Percentiles rank a stretch among this genome's conserved stretches.
Evolutionary conservation across 1,140 invertebrate genomes (phyloP).

Genomic region (Polypedilum vanderplanki): DNA sequence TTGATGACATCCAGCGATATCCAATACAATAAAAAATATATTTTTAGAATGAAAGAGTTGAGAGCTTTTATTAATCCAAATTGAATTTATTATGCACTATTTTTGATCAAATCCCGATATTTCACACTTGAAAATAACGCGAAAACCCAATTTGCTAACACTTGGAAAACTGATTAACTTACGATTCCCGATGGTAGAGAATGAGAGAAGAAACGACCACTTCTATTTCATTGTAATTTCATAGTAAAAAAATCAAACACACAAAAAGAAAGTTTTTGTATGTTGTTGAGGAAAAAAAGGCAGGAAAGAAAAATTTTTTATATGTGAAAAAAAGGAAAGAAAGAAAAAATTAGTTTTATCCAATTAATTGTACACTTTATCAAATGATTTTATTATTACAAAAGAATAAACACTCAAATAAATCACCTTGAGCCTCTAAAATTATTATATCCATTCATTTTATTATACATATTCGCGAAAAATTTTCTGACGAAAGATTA

Average conservation of each 20-base stretch:
- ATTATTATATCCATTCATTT: conserved; percentile 28
- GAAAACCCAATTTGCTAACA: not conserved
- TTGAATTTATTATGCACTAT: no score
- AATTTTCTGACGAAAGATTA: not conserved
- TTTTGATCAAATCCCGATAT: not conserved
- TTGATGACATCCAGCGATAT: not conserved
- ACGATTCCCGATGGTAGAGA: conserved; percentile 45
- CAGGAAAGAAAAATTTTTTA: not conserved
- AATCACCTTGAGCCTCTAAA: conserved; percentile 26
- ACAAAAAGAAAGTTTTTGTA: not conserved
- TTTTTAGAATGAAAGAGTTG: no score
- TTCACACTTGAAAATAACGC: conserved; percentile 1
- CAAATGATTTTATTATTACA: not conserved
- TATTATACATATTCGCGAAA: conserved; percentile 23
- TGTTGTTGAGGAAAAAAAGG: not conserved
- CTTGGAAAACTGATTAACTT: conserved; percentile 32
- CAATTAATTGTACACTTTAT: not conserved
- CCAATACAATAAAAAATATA: no score
- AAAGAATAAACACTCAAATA: not conserved
- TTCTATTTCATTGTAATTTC: conserved; percentile 31
- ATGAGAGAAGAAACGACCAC: conserved; percentile 44
- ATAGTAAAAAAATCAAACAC: not conserved
- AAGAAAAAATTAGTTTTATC: not conserved
- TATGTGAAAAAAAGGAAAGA: not conserved
- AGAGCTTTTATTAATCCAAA: no score